Conservation (phyloP, 2,113 vertebrate species). For the Coturnix japonica region DNA sequence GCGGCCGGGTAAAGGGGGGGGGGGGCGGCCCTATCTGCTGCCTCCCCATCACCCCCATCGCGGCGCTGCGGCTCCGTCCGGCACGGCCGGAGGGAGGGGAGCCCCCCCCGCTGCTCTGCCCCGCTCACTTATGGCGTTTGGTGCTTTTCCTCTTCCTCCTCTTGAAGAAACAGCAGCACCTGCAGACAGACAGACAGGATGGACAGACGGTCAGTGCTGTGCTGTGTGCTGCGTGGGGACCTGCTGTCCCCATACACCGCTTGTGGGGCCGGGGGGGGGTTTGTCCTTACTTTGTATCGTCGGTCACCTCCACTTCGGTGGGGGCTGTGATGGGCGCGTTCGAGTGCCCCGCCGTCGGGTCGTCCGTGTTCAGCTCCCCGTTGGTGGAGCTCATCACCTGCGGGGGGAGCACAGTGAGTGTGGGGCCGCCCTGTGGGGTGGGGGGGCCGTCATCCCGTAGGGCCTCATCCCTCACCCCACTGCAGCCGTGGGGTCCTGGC, state of each 20-base stretch:
- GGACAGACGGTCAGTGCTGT: no score
- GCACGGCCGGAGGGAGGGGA: constrained; percentile 37
- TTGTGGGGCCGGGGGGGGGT: no score
- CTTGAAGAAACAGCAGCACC: constrained; percentile 99
- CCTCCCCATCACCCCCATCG: no score
- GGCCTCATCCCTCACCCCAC: no score
- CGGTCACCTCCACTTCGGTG: constrained; percentile 94
- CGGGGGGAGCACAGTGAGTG: accelerated
- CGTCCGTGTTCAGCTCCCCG: constrained; percentile 95
- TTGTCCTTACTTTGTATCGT: constrained; percentile 93
- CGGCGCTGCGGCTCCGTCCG: neutral
- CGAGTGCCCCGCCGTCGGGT: constrained; percentile 95
- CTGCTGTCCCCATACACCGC: no score
- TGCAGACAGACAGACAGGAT: neutral
- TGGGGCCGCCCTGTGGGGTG: accelerated
- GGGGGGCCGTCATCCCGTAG: no score
- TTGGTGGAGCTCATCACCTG: constrained; percentile 98
- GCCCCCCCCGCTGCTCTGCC: constrained; percentile 30
- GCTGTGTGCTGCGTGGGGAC: no score
- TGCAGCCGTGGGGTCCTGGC: neutral
- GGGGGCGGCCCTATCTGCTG: no score
- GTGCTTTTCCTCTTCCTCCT: constrained; percentile 97
- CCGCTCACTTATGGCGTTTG: constrained; percentile 92
- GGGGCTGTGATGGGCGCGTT: constrained; percentile 97
- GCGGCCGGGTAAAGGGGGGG: no score